Evolutionary conservation across 2,888 invertebrate genomes (phyloP), one percentile per base, ranked within the genome.

Genomic region (Suillia variegata): DNA sequence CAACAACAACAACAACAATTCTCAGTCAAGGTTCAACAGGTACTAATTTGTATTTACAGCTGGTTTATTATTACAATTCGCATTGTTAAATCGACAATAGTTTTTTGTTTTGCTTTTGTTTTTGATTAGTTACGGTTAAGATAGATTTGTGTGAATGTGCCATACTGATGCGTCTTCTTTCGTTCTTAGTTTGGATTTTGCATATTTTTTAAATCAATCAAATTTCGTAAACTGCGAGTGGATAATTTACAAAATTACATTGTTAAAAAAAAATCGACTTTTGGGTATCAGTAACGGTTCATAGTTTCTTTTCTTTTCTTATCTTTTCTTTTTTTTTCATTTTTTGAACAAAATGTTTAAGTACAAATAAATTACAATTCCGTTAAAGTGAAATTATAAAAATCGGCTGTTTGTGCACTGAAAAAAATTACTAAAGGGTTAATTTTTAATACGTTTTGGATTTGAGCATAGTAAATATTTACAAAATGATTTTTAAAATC

Each of bases 231-330:
- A 26, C n/a, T n/a, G n/a, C n/a, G n/a, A n/a, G n/a, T n/a, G n/a
- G n/a, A n/a, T n/a, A 26, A 26, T 26, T 6, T 26, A 26, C 26
- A 26, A 26, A 38, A 38, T 38, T 10, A n/a, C 24, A 42, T 45
- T 54, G 3, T n/a, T n/a, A n/a, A n/a, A n/a, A 17, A 24, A 22
- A 67, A 73, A 75, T 73, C 72, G 72, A 73, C 72, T 74, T 70
- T 75, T 74, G 72, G 75, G n/a, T n/a, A n/a, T n/a, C n/a, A n/a
- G n/a, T n/a, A n/a, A n/a, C n/a, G n/a, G n/a, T n/a, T n/a, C n/a
- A 63, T 67, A 53, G 51, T 66, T 55, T 59, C 15, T 22, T 49
- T 53, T 57, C 55, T 50, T 61, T 56, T 49, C 45, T 20, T 24
- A 52, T 59, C 20, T 22, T 45, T 52, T 57, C 54, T 52, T 60